A percentile compares a stretch with the other conserved stretches of the same genome.
Evolutionary conservation across 2,888 invertebrate genomes (phyloP).

Genomic region (Caenorhabditis japonica): DNA sequence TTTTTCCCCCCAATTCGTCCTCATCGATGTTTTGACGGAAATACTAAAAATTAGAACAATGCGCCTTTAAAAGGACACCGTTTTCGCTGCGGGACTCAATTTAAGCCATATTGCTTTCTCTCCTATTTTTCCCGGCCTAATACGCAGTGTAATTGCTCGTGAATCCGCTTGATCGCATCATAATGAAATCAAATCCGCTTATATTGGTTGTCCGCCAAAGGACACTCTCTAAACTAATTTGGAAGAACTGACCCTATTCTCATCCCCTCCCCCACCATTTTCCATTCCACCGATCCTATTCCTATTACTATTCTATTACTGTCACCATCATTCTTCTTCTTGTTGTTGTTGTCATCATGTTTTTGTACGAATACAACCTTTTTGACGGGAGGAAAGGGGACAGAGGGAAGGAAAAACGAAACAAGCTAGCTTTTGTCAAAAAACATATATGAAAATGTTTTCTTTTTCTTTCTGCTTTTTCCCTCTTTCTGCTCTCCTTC

Average conservation of each 20-base stretch:
- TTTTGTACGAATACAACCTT: conserved; percentile 8
- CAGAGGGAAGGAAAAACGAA: too few species aligned
- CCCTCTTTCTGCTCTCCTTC: conserved; percentile 1
- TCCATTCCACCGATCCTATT: too few species aligned
- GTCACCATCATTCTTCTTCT: not conserved
- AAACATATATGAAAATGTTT: conserved; percentile 4
- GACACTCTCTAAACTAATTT: conserved; percentile 17
- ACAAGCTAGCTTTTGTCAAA: not conserved
- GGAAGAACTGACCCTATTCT: conserved; percentile 11
- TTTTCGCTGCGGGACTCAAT: too few species aligned
- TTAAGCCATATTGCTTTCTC: too few species aligned
- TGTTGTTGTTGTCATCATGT: conserved; percentile 2
- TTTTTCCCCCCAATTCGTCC: not conserved
- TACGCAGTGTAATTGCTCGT: too few species aligned
- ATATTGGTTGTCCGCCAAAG: not conserved
- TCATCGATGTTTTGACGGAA: not conserved
- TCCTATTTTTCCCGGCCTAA: too few species aligned
- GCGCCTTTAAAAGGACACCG: too few species aligned
- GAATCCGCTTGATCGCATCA: not conserved
- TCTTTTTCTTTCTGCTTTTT: not conserved
- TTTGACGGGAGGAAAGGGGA: too few species aligned
- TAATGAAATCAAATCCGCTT: conserved; percentile 1
- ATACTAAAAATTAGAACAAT: too few species aligned
- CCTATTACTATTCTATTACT: conserved; percentile 12
- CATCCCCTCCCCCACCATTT: not conserved